These are phyloP conservation scores for Pterocles gutturalis DNA, from an alignment of 2,113 vertebrate genomes.

Conservation along the genomic window DNA sequence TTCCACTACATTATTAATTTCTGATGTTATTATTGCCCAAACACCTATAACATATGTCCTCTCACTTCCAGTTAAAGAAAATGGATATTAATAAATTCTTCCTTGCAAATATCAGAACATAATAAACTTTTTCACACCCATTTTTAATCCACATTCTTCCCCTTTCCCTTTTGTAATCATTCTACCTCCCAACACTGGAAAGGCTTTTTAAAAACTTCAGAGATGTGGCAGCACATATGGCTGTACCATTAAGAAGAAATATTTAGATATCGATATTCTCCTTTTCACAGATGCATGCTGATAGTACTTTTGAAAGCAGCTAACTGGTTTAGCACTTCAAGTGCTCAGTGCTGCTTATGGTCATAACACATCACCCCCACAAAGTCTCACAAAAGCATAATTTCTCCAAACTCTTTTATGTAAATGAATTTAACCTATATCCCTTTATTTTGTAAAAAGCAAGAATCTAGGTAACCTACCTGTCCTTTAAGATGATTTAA, in stretches of 20 bases:
- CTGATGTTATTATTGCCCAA: background rate
- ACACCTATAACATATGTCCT: background rate
- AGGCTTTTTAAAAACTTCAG: background rate
- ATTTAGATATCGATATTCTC: background rate
- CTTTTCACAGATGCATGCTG: background rate
- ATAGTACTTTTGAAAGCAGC: background rate
- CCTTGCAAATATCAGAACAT: background rate
- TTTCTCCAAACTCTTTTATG: background rate
- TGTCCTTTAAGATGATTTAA: background rate
- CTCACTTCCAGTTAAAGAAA: background rate
- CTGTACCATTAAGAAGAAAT: background rate
- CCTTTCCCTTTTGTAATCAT: background rate
- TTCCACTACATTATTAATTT: background rate
- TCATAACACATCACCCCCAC: background rate
- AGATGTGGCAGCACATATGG: background rate
- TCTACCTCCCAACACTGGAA: background rate
- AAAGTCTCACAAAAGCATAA: background rate
- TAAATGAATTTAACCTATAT: background rate
- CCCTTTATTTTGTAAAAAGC: background rate
- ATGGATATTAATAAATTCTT: background rate
- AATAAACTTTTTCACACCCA: fast-evolving
- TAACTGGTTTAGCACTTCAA: background rate
- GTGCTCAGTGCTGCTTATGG: background rate
- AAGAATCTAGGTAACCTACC: background rate
- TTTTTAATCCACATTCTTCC: background rate